Percentiles rank a stretch among this genome's conserved stretches.
Evolutionary conservation across 2,797 vertebrate species (phyloP).

Genomic region (Pseudochirops corinnae): DNA sequence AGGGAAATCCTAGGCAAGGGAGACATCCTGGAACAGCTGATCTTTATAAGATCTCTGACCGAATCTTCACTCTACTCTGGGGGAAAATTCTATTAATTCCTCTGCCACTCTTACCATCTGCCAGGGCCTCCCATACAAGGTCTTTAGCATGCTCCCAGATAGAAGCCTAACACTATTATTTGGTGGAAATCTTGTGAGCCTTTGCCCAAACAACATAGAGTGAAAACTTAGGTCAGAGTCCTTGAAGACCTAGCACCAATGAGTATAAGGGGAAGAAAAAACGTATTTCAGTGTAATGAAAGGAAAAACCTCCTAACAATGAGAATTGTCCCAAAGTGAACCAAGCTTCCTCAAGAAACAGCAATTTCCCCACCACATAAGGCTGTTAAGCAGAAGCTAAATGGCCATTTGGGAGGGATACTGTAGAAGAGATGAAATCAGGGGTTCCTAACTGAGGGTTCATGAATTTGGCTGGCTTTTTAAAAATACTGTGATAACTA

Average conservation of each 20-base stretch:
- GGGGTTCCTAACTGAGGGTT: not conserved
- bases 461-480: not conserved
- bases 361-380: not conserved
- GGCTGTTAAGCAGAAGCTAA: not conserved
- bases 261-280: not conserved
- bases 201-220: not conserved
- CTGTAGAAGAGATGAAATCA: not conserved
- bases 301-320: not conserved
- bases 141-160: not conserved
- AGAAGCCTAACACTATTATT: not conserved
- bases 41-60: not conserved
- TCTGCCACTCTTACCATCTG: not conserved
- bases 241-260: not conserved
- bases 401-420: not conserved
- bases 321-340: not conserved
- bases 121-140: not conserved
- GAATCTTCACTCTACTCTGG: not conserved
- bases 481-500: not conserved
- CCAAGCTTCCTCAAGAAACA: not conserved
- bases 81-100: not conserved
- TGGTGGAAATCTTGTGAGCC: not conserved
- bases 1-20: not conserved
- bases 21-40: not conserved
- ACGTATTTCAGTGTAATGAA: not conserved
- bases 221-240: not conserved